Evolutionary conservation across 2,888 invertebrate genomes (phyloP), one percentile per base, ranked within the genome.

Genomic region (Epinotia demarniana): DNA sequence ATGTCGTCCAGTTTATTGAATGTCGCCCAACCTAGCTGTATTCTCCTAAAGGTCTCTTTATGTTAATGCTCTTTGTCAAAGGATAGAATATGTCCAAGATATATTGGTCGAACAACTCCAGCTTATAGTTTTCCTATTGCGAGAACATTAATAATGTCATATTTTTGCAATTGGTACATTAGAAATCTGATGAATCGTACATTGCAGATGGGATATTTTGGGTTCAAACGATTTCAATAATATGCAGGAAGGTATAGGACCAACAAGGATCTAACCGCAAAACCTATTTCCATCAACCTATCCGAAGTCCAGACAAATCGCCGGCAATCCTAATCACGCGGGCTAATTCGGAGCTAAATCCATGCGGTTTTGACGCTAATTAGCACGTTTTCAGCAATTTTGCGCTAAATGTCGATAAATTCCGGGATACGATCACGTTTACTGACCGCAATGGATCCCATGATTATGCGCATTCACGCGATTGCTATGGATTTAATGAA

Each of bases 331-430:
- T 70, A 58, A 74, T 74, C 62, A 69, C 57, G 68, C 43, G 23
- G 43, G 58, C 63, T 74, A 69, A 74, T 63, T 69, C 23, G 57
- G 62, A 62, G 55, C 57, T 73, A 46, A 63, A 73, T 74, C 23
- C 23, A 13, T 67, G 73, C 19, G 73, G 73, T 68, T 72, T 33
- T 57, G 46, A 57, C 69, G 73, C 55, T 27, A 74, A 63, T 63
- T 46, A 16, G 58, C 57, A 46, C 23, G 74, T 33, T 69, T 73
- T 62, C 23, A n/a, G 69, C 55, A 70, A 64, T 69, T 74, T 70
- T 27, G 62, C 68, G 62, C 57, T 39, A 58, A 33, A 57, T 6
- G 46, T 12, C 69, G 16, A 69, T 69, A 58, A 63, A 74, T 69
- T 49, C 33, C 19, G 57, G 58, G 8, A n/a, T 39, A 63, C 68